Conservation (phyloP, 1,140 invertebrate genomes). For the Nilaparvata lugens region DNA sequence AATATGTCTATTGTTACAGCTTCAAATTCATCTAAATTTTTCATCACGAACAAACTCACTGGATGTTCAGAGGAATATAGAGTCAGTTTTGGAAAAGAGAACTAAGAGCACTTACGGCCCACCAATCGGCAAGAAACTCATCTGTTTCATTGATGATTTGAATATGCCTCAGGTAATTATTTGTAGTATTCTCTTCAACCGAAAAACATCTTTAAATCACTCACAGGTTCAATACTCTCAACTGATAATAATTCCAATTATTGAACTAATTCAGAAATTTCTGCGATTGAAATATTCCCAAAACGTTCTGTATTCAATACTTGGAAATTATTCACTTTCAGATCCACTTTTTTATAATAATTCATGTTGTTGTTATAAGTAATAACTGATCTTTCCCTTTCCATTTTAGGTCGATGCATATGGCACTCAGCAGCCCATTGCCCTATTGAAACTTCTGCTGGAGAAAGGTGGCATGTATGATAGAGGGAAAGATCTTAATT, state of each 20-base stretch:
- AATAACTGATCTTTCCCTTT: not conserved
- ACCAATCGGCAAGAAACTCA: slow-evolving; percentile 71
- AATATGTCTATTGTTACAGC: slow-evolving; percentile 33
- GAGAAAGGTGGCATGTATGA: slow-evolving; percentile 82
- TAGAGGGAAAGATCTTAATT: slow-evolving; percentile 77
- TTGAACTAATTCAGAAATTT: no score
- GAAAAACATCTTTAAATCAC: no score
- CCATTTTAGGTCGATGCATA: slow-evolving; percentile 55
- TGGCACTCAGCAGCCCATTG: slow-evolving; percentile 87
- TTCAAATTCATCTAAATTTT: slow-evolving; percentile 76
- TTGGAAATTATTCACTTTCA: no score
- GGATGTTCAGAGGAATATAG: slow-evolving; percentile 78
- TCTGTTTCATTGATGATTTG: slow-evolving; percentile 88
- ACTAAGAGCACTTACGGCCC: slow-evolving; percentile 85
- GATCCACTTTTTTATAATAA: no score
- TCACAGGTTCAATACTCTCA: no score
- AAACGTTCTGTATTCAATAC: no score
- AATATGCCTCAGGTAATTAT: slow-evolving; percentile 76
- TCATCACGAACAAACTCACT: slow-evolving; percentile 80
- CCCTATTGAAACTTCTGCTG: slow-evolving; percentile 74
- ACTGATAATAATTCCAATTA: no score
- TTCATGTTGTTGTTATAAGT: no score
- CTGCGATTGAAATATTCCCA: no score
- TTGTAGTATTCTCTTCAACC: not conserved
- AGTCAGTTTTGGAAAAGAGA: slow-evolving; percentile 76